Evolutionary conservation across 2,888 invertebrate genomes (phyloP), one percentile per base, ranked within the genome.

Genomic region (Cerceris ruficornis): DNA sequence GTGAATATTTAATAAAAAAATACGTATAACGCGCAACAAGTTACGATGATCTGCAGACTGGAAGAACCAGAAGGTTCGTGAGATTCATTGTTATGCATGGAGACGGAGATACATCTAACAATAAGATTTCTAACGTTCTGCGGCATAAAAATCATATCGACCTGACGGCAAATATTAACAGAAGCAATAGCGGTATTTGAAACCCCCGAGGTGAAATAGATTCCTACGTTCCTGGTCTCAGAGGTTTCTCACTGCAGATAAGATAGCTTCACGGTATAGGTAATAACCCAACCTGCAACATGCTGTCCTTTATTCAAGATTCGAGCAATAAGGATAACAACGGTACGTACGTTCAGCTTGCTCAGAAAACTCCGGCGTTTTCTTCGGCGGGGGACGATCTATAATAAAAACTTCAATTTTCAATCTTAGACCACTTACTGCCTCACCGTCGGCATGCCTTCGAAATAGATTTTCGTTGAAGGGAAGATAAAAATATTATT

Each of bases 371-470:
- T 14, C 11, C 43, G 17, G 8, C 60, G 41, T 72, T 61, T 39
- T 42, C 66, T 49, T 54, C 59, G 13, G 59, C 52, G 52, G 17
- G 7, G 39, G 2, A n/a, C 52, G 13, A 74, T 59, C 39, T 70
- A 55, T 49, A 71, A 70, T 75, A 60, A 71, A 75, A 70, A 64
- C 64, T 75, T 65, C 71, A 71, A 71, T 75, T 75, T 70, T 71
- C 75, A 65, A 70, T 71, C 59, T 28, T 41, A 58, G 59, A 49
- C 59, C 43, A 65, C 60, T 75, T 60, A n/a, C 42, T 13, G 41
- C 14, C 14, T 8, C 46, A 59, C 65, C 17, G 7, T 46, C 28
- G 59, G 42, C 41, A 42, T 59, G 46, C 65, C 71, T 70, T 59
- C 64, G 60, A 60, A 71, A 71, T 17, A n/a, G n/a, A 60, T 71